phyloP scores from a whole-genome alignment of 2,888 invertebrate species.

The Scaptomyza cyrtandrae region DNA sequence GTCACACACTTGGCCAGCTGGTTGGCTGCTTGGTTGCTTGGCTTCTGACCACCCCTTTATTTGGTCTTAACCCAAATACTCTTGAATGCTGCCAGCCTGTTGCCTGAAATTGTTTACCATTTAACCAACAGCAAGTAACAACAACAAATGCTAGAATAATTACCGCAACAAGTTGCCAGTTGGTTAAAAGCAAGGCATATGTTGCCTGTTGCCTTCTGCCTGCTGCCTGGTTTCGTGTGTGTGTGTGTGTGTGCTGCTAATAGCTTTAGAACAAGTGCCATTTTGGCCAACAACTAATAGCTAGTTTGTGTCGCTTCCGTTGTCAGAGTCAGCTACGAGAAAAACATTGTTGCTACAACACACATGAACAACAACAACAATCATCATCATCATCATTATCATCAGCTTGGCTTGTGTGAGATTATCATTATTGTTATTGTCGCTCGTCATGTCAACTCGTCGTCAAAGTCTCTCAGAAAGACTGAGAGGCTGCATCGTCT shows the following conservation, averaged over 20 bases:
- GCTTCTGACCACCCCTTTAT: slow-evolving; percentile 75
- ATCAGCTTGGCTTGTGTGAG: slow-evolving; percentile 50
- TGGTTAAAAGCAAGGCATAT: slow-evolving; percentile 54
- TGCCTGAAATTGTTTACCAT: slow-evolving; percentile 74
- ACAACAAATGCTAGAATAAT: slow-evolving; percentile 56
- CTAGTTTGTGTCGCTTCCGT: slow-evolving; percentile 80
- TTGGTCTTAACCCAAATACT: slow-evolving; percentile 80
- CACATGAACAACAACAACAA: slow-evolving; percentile 17
- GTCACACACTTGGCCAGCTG: slow-evolving; percentile 60
- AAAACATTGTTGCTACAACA: slow-evolving; percentile 11
- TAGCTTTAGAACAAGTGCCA: slow-evolving; percentile 80
- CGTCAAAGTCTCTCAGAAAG: slow-evolving; percentile 56
- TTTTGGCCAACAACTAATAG: slow-evolving; percentile 79
- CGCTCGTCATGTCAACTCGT: slow-evolving; percentile 80
- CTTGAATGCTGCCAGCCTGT: slow-evolving; percentile 41
- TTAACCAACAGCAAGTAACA: slow-evolving; percentile 49
- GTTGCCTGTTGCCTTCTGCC: slow-evolving; percentile 13
- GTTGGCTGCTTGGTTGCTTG: slow-evolving; percentile 36
- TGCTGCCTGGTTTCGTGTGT: slow-evolving; percentile 51
- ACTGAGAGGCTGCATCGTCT: slow-evolving; percentile 22
- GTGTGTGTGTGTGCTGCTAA: slow-evolving; percentile 65
- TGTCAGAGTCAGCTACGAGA: slow-evolving; percentile 55
- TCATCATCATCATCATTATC: slow-evolving; percentile 27
- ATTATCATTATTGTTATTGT: slow-evolving; percentile 75
- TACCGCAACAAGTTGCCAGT: slow-evolving; percentile 62